Percentiles rank a stretch among this genome's conserved stretches.
Evolutionary conservation across 2,797 vertebrate species (phyloP).

Genomic region (Limosa lapponica): DNA sequence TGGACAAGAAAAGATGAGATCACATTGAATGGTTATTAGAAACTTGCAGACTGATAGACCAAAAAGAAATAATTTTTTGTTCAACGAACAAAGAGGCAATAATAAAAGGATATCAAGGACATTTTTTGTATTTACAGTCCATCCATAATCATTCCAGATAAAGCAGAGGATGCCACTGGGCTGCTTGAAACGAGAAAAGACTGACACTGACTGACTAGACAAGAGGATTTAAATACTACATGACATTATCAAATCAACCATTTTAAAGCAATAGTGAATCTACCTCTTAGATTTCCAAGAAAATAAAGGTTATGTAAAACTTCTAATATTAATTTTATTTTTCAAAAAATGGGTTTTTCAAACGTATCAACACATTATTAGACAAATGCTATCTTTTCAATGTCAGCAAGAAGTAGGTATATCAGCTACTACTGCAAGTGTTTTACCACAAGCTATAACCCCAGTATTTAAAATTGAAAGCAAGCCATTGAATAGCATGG

Average conservation of each 20-base stretch:
- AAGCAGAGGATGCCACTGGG: not conserved
- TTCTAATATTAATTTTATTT: not conserved
- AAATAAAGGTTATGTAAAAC: not conserved
- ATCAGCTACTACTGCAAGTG: not conserved
- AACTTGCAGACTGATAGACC: not conserved
- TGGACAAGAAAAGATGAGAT: not conserved
- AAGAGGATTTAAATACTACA: not conserved
- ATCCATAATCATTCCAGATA: not conserved
- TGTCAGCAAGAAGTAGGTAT: not conserved
- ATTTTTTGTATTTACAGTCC: not conserved
- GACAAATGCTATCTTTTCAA: not conserved
- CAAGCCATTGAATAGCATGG: not conserved
- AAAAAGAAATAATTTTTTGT: not conserved
- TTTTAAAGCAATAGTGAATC: not conserved
- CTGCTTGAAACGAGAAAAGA: not conserved
- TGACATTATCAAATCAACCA: not conserved
- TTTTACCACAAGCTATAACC: not conserved
- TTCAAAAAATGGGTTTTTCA: not conserved
- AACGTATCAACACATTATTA: not conserved
- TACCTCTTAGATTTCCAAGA: not conserved
- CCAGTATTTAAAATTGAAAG: not conserved
- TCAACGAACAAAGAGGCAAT: not conserved
- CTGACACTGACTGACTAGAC: not conserved
- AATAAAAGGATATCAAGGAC: not conserved
- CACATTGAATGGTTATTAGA: not conserved